These are phyloP conservation scores for Xanthorhoe spadicearia DNA, from an alignment of 2,888 invertebrate species.

Conservation along the genomic window DNA sequence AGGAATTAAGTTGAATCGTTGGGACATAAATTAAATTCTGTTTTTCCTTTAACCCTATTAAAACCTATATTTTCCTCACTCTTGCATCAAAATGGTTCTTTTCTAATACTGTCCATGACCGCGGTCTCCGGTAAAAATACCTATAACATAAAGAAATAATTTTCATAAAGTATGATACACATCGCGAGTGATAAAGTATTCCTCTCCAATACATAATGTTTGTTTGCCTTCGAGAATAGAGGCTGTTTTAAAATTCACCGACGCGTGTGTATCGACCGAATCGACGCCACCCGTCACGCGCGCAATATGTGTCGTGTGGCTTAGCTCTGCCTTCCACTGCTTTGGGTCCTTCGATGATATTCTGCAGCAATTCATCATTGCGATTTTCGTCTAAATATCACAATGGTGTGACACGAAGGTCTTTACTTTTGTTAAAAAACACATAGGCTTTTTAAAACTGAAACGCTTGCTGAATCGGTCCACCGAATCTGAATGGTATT, in stretches of 20 bases:
- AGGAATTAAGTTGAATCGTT: too few relatives aligned
- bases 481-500: too few relatives aligned
- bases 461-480: too few relatives aligned
- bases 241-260: conserved; percentile 45
- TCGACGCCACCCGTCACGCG: conserved; percentile 61
- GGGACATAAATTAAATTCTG: too few relatives aligned
- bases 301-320: conserved; percentile 59
- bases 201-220: conserved; percentile 18
- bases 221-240: conserved; percentile 36
- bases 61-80: too few relatives aligned
- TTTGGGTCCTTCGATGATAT: conserved; percentile 5
- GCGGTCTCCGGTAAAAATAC: background rate
- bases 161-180: background rate
- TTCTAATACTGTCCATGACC: background rate
- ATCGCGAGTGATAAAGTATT: conserved; percentile 10
- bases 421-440: too few relatives aligned
- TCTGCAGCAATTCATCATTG: background rate
- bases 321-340: conserved; percentile 42
- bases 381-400: too few relatives aligned
- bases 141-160: background rate
- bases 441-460: too few relatives aligned
- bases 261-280: conserved; percentile 41
- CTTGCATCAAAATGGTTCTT: background rate
- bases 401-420: too few relatives aligned
- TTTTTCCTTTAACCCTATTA: too few relatives aligned